Evolutionary conservation across 92 coral and sea anemone genomes (phyloP).

Genomic region (Heteractis magnifica): DNA sequence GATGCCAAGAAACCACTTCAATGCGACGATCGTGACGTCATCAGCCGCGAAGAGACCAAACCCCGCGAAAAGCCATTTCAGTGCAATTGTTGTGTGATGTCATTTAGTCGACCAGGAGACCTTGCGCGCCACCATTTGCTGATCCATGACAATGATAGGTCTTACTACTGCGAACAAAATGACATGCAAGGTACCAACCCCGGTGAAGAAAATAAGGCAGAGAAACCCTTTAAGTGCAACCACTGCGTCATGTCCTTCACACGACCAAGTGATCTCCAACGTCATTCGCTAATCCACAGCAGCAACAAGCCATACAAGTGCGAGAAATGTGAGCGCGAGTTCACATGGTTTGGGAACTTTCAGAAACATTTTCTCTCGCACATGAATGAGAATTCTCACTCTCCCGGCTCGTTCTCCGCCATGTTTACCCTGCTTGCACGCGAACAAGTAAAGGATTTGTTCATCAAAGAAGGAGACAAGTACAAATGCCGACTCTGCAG

Average conservation of each 20-base stretch:
- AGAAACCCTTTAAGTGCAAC: constrained; percentile 83
- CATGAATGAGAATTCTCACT: constrained; percentile 58
- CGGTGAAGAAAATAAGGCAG: constrained; percentile 27
- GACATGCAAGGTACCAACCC: background rate
- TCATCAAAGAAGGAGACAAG: constrained; percentile 84
- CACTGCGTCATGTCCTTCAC: constrained; percentile 93
- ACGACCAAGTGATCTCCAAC: constrained; percentile 96
- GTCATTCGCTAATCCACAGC: constrained; percentile 87
- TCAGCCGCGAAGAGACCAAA: constrained; percentile 5
- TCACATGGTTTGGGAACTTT: constrained; percentile 98
- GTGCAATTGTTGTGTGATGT: constrained; percentile 2
- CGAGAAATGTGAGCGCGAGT: constrained; percentile 94
- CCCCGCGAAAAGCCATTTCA: constrained; percentile 17
- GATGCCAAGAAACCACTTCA: constrained; percentile 1
- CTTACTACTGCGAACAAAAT: constrained; percentile 17
- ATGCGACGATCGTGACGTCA: background rate
- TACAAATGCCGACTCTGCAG: constrained; percentile 79
- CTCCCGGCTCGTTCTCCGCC: constrained; percentile 64
- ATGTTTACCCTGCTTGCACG: constrained; percentile 87
- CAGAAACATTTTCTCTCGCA: constrained; percentile 96
- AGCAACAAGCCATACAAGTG: constrained; percentile 93
- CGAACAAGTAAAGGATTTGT: constrained; percentile 82
- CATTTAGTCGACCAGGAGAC: constrained; percentile 3
- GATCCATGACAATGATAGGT: background rate
- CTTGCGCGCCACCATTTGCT: constrained; percentile 3